phyloP scores from a whole-genome alignment of 2,797 vertebrate genomes.

The Ptychobarbus kaznakovi region DNA sequence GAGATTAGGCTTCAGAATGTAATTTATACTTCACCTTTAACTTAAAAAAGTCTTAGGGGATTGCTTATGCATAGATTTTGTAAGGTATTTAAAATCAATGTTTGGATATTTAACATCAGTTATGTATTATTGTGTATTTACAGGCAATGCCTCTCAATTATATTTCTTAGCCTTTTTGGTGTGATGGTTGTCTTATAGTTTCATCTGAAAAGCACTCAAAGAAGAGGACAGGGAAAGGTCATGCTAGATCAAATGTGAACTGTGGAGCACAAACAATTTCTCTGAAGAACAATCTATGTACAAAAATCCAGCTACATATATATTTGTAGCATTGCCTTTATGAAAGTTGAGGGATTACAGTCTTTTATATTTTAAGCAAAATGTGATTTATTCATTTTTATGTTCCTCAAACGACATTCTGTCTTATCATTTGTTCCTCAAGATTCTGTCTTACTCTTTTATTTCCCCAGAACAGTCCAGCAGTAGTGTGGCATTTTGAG shows the following conservation, averaged over 20 bases:
- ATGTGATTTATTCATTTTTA: no score
- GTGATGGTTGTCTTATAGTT: slow-evolving; percentile 5
- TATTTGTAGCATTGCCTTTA: background rate
- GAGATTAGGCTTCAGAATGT: background rate
- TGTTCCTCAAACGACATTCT: no score
- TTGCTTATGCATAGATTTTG: background rate
- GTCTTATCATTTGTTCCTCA: background rate
- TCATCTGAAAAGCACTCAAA: slow-evolving; percentile 21
- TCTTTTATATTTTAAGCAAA: background rate
- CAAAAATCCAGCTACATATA: background rate
- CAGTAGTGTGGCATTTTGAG: background rate
- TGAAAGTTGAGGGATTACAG: background rate
- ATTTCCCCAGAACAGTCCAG: background rate
- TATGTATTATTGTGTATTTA: background rate
- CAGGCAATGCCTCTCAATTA: background rate
- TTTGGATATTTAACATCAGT: background rate
- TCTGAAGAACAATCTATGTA: slow-evolving; percentile 2
- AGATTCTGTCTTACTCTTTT: slow-evolving; percentile 6
- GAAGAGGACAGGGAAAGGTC: background rate
- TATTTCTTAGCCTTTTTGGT: background rate
- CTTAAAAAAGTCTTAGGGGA: slow-evolving; percentile 1
- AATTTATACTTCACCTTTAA: background rate
- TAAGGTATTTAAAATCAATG: slow-evolving; percentile 1
- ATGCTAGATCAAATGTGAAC: slow-evolving; percentile 9
- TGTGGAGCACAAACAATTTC: background rate